Percentiles rank a stretch among this genome's conserved stretches.
phyloP scores from a whole-genome alignment of 2,113 vertebrate genomes.

The Sebastes schlegelii region DNA sequence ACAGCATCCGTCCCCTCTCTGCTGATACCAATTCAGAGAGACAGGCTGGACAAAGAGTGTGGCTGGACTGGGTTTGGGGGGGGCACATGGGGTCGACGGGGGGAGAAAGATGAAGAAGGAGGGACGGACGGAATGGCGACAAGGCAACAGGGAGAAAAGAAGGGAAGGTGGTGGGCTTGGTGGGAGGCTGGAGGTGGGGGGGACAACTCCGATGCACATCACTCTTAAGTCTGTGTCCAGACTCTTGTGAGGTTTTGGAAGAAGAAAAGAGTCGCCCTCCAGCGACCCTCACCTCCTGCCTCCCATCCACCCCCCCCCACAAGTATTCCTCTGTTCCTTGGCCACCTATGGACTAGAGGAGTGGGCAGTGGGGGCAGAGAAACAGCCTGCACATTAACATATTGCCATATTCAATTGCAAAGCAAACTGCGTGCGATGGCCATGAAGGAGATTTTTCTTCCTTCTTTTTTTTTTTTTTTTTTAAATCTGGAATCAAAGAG shows the following conservation, averaged over 20 bases:
- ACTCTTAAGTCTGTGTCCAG: constrained; percentile 86
- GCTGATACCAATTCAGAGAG: constrained; percentile 87
- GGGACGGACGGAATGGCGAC: constrained; percentile 74
- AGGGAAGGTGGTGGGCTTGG: constrained; percentile 73
- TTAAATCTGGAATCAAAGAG: constrained; percentile 80
- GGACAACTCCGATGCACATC: constrained; percentile 84
- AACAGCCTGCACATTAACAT: constrained; percentile 86
- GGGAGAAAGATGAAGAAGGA: constrained; percentile 81
- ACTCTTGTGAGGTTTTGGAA: constrained; percentile 84
- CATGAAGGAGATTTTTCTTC: constrained; percentile 81
- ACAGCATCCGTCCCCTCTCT: constrained; percentile 86
- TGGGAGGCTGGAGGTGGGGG: constrained; percentile 75
- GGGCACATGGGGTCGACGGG: constrained; percentile 66
- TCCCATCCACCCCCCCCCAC: constrained; percentile 64
- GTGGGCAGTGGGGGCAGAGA: constrained; percentile 80
- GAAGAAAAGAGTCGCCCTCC: constrained; percentile 85
- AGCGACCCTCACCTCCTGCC: constrained; percentile 73
- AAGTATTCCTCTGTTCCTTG: constrained; percentile 84
- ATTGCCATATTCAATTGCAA: constrained; percentile 91
- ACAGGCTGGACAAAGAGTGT: constrained; percentile 85
- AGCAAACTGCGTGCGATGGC: constrained; percentile 86
- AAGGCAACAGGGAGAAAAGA: constrained; percentile 62
- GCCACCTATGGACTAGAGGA: constrained; percentile 88
- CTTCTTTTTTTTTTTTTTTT: constrained; percentile 56
- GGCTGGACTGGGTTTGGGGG: constrained; percentile 61